Percentiles rank a stretch among this genome's conserved stretches.
These are phyloP conservation scores for Chlorops oryzae DNA, from an alignment of 1,140 invertebrate genomes.

Conservation along the genomic window DNA sequence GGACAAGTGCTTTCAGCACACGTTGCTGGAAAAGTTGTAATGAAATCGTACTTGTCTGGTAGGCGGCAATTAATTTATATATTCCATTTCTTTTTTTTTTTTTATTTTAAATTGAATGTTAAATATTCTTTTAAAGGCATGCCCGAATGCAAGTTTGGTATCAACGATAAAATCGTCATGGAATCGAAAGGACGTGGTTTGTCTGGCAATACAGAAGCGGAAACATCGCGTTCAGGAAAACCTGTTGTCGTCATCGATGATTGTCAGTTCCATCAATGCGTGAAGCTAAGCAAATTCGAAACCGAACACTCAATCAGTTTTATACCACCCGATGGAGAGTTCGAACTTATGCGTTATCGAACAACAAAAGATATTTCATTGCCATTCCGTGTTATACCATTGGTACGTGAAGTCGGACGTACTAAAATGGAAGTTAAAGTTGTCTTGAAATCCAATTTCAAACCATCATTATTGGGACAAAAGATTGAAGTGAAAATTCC, in stretches of 20 bases:
- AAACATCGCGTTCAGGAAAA: constrained; percentile 81
- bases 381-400: constrained; percentile 97
- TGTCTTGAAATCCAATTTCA: constrained; percentile 99
- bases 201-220: constrained; percentile 69
- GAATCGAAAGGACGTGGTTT: constrained; percentile 84
- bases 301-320: constrained; percentile 99
- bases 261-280: constrained; percentile 99
- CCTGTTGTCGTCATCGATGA: constrained; percentile 99
- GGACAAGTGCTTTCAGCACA: constrained; percentile 98
- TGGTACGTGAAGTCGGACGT: constrained; percentile 95
- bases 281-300: constrained; percentile 99
- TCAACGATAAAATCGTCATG: constrained; percentile 99
- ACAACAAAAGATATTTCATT: constrained; percentile 99
- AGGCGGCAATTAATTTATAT: constrained; percentile 2
- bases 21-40: constrained; percentile 98
- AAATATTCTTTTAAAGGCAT: constrained; percentile 59
- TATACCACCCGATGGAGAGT: constrained; percentile 99
- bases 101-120: background rate
- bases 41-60: constrained; percentile 98
- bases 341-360: constrained; percentile 99
- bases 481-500: constrained; percentile 99
- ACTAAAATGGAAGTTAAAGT: constrained; percentile 99
- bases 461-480: constrained; percentile 94
- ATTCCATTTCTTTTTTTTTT: background rate
- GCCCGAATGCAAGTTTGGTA: constrained; percentile 99